Evolutionary conservation across 1,140 invertebrate species (phyloP).

Genomic region (Lerema accius): DNA sequence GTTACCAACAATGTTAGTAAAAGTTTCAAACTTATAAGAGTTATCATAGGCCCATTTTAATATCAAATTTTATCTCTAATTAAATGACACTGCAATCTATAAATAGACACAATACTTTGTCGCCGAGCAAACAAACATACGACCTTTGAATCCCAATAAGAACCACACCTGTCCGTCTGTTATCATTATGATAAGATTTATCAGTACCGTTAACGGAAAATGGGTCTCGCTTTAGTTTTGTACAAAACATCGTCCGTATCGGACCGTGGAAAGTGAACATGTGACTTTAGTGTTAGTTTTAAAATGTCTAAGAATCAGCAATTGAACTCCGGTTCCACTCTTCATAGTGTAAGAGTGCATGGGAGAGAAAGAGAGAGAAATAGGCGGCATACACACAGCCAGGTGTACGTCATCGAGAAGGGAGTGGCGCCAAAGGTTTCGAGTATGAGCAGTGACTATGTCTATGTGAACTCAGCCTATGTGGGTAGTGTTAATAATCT

Average conservation of each 20-base stretch:
- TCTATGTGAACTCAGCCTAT: constrained; percentile 64
- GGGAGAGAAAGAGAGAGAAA: neutral
- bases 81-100: too few species aligned
- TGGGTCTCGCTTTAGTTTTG: constrained; percentile 26
- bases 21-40: too few species aligned
- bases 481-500: constrained; percentile 58
- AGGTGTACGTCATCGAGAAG: neutral
- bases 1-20: too few species aligned
- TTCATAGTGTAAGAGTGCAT: constrained; percentile 30
- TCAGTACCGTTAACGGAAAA: constrained; percentile 33
- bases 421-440: constrained; percentile 27
- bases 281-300: neutral
- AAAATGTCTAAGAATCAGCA: constrained; percentile 37
- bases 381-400: neutral
- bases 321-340: constrained; percentile 1
- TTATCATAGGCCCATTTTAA: too few species aligned
- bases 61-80: too few species aligned
- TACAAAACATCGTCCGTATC: constrained; percentile 7
- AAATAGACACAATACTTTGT: too few species aligned
- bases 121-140: too few species aligned
- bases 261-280: neutral
- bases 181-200: constrained; percentile 41
- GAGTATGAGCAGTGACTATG: constrained; percentile 51
- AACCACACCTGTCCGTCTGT: constrained; percentile 17
- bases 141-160: neutral